Conservation (phyloP, 1,140 invertebrate genomes). For the Thalassaphorura encarpata region DNA sequence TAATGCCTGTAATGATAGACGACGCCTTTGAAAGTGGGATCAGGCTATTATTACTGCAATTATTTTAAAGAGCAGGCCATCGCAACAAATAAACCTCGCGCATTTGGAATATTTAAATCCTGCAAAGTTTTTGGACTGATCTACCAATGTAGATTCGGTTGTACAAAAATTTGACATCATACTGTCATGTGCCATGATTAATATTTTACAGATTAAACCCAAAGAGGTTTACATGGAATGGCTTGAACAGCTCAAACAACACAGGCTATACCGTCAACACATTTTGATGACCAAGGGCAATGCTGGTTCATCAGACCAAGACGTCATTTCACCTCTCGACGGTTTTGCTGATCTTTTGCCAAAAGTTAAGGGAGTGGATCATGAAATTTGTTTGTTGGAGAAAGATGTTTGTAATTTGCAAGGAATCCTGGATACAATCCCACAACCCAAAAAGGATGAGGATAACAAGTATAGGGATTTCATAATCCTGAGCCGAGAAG, state of each 20-base stretch:
- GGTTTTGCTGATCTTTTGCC: neutral
- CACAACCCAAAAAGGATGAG: conserved; percentile 34
- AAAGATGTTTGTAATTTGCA: conserved; percentile 53
- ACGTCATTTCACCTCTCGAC: conserved; percentile 4
- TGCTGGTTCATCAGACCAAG: conserved; percentile 21
- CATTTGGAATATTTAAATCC: no score
- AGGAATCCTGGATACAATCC: conserved; percentile 44
- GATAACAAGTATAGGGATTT: conserved; percentile 57
- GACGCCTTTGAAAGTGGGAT: no score
- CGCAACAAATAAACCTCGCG: no score
- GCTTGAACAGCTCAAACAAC: conserved; percentile 62
- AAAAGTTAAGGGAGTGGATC: conserved; percentile 38
- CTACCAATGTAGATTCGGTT: no score
- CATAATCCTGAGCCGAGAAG: conserved; percentile 53
- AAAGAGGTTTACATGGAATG: conserved; percentile 59
- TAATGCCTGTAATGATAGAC: no score
- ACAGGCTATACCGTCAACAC: conserved; percentile 68
- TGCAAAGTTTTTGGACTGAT: no score
- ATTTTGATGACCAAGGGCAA: conserved; percentile 48
- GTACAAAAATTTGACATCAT: no score
- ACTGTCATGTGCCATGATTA: no score
- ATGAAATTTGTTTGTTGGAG: conserved; percentile 51
- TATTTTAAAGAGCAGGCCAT: no score
- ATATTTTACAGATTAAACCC: conserved; percentile 51
- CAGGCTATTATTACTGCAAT: no score